A percentile compares a stretch with the other conserved stretches of the same genome.
phyloP scores from a whole-genome alignment of 2,797 vertebrate species.

The Tokudaia tokunoshimensis region DNA sequence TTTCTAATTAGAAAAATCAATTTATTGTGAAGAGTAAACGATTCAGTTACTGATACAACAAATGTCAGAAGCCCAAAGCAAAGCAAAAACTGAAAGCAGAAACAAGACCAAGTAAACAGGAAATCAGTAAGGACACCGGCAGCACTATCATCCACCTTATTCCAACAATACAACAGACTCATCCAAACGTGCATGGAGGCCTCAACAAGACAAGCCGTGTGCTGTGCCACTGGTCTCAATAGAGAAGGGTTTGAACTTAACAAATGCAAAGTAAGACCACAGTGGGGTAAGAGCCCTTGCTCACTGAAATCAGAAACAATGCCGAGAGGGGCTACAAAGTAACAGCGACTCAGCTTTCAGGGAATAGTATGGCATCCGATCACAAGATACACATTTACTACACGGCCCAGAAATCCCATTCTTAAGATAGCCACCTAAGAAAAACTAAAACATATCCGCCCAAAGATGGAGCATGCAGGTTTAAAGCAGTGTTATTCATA shows the following conservation, averaged over 20 bases:
- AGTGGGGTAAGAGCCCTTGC: neutral
- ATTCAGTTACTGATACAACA: neutral
- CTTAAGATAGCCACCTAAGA: neutral
- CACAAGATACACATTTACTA: neutral
- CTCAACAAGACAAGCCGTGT: neutral
- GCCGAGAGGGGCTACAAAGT: neutral
- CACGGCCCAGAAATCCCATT: neutral
- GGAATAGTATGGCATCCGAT: neutral
- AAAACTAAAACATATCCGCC: neutral
- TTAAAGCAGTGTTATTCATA: neutral
- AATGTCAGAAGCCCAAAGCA: neutral
- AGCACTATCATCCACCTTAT: neutral
- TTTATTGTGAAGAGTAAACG: neutral
- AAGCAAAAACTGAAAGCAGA: neutral
- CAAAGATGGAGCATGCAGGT: neutral
- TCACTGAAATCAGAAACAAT: neutral
- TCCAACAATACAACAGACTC: neutral
- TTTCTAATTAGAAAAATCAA: neutral
- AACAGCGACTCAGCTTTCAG: neutral
- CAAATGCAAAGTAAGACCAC: neutral
- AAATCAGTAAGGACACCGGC: neutral
- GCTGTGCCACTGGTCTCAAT: neutral
- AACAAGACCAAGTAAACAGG: neutral
- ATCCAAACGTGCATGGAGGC: neutral
- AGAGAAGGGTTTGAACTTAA: neutral